A percentile compares a stretch with the other conserved stretches of the same genome.
These are phyloP conservation scores for Polyploca ridens DNA, from an alignment of 2,888 invertebrate genomes.

Conservation along the genomic window DNA sequence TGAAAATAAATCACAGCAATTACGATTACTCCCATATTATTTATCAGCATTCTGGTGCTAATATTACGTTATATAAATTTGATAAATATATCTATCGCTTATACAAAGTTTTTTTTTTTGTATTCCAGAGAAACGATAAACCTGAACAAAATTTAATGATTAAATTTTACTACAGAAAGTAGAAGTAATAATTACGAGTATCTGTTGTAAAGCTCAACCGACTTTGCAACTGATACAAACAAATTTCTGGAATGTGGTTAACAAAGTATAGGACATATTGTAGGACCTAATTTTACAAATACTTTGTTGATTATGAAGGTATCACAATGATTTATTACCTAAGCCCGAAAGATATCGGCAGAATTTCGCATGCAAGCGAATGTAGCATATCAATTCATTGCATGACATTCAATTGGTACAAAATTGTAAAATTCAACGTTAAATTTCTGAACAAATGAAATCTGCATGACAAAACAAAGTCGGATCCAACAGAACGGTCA, in stretches of 20 bases:
- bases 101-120: background rate
- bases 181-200: no score
- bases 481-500: constrained; percentile 10
- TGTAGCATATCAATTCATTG: background rate
- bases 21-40: constrained; percentile 64
- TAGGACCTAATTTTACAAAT: no score
- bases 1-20: constrained; percentile 58
- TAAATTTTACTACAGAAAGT: no score
- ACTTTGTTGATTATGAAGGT: no score
- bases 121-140: no score
- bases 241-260: no score
- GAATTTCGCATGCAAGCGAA: background rate
- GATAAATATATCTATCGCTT: background rate
- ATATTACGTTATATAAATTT: constrained; percentile 9
- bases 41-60: constrained; percentile 41
- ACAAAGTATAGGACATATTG: no score
- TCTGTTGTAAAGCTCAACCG: no score
- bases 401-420: background rate
- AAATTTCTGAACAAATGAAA: constrained; percentile 17
- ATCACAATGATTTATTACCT: no score
- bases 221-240: no score
- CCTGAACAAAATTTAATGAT: no score
- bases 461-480: background rate
- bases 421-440: background rate
- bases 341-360: no score